Conservation (phyloP, 2,797 vertebrate genomes). For the Chromis chromis region DNA sequence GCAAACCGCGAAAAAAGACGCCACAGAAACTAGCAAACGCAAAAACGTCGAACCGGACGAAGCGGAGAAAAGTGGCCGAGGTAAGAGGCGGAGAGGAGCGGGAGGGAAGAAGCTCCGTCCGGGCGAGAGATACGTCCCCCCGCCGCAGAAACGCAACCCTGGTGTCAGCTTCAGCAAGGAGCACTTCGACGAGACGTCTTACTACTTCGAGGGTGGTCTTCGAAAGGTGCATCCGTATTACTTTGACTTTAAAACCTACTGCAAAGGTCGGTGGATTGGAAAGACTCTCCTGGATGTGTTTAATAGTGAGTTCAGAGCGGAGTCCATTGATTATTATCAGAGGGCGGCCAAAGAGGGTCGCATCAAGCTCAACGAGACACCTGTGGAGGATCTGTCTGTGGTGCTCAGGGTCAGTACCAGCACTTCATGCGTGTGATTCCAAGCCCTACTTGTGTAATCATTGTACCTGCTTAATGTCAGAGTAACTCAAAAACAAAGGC, state of each 20-base stretch:
- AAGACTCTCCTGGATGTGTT: conserved; percentile 92
- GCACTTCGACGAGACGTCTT: conserved; percentile 93
- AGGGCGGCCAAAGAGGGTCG: conserved; percentile 89
- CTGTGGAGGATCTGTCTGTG: conserved; percentile 87
- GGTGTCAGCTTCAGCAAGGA: conserved; percentile 91
- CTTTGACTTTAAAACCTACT: conserved; percentile 95
- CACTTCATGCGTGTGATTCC: background rate
- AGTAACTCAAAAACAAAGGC: too few relatives aligned
- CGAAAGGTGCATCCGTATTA: conserved; percentile 95
- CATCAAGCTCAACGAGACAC: conserved; percentile 90
- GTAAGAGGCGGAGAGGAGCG: conserved; percentile 78
- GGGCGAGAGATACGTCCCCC: conserved; percentile 90
- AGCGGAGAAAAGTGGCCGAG: conserved; percentile 29
- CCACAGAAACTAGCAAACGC: conserved; percentile 63
- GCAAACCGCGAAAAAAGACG: background rate
- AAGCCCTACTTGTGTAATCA: too few relatives aligned
- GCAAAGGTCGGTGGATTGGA: conserved; percentile 97
- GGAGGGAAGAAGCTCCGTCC: conserved; percentile 77
- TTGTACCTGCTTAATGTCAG: too few relatives aligned
- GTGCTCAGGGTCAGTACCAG: conserved; percentile 89
- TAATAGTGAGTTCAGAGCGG: conserved; percentile 90
- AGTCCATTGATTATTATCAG: conserved; percentile 89
- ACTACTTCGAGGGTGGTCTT: conserved; percentile 93
- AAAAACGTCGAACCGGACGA: conserved; percentile 70
- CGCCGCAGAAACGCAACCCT: conserved; percentile 89